These are phyloP conservation scores for Pelochelys cantorii DNA, from an alignment of 2,797 vertebrate species.

Conservation along the genomic window DNA sequence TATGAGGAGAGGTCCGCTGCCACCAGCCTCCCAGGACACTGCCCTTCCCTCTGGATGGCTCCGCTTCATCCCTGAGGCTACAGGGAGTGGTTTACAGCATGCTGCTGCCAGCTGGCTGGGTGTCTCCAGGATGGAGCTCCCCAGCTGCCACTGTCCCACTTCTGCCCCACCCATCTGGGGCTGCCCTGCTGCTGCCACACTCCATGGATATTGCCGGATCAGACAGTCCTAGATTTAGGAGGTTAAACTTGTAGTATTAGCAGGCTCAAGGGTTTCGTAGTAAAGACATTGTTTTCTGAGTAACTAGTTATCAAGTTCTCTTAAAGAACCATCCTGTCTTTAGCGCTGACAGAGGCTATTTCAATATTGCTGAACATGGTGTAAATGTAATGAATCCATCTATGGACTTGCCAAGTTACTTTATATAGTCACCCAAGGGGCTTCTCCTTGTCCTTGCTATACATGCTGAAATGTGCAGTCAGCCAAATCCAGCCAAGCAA, in stretches of 20 bases:
- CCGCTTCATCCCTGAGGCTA: too few relatives aligned
- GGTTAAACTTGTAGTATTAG: background rate
- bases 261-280: conserved; percentile 21
- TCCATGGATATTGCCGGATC: too few relatives aligned
- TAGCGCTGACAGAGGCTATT: conserved; percentile 49
- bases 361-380: conserved; percentile 31
- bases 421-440: conserved; percentile 65
- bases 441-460: conserved; percentile 64
- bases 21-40: too few relatives aligned
- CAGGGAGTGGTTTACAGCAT: too few relatives aligned
- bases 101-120: too few relatives aligned
- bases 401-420: conserved; percentile 51
- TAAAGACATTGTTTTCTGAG: conserved; percentile 18
- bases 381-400: conserved; percentile 60
- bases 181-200: too few relatives aligned
- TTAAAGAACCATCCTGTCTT: conserved; percentile 46
- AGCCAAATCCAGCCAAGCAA: conserved; percentile 50
- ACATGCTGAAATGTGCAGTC: conserved; percentile 52
- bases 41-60: too few relatives aligned
- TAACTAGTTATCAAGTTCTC: background rate
- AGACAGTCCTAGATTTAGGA: too few relatives aligned
- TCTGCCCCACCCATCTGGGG: too few relatives aligned
- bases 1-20: too few relatives aligned
- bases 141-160: too few relatives aligned
- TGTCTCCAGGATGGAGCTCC: too few relatives aligned